These are phyloP conservation scores for Anarrhichthys ocellatus DNA, from an alignment of 2,113 vertebrate genomes.

Conservation along the genomic window DNA sequence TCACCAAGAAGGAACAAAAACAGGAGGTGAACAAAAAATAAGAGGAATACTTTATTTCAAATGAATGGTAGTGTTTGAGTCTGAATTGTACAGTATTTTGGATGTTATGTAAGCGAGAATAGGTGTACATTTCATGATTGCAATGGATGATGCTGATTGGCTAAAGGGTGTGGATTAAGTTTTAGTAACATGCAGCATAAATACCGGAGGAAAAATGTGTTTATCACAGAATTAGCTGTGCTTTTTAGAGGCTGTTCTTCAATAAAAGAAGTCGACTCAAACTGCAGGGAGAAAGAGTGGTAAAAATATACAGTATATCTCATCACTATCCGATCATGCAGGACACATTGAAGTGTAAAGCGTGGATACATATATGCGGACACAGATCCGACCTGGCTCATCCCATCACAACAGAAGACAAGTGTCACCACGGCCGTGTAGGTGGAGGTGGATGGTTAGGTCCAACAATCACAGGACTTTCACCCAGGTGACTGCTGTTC, in stretches of 20 bases:
- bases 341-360: background rate
- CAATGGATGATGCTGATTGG: background rate
- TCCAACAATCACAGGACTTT: background rate
- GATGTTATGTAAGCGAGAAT: background rate
- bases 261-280: background rate
- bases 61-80: background rate
- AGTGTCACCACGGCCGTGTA: too few relatives aligned
- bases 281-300: too few relatives aligned
- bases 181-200: background rate
- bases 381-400: too few relatives aligned
- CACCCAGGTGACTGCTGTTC: background rate
- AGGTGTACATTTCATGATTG: background rate
- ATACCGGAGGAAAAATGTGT: background rate
- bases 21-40: constrained; percentile 11
- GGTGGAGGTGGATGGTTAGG: too few relatives aligned
- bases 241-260: background rate
- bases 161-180: background rate
- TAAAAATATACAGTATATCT: too few relatives aligned
- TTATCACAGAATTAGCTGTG: background rate
- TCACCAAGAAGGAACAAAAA: constrained; percentile 31
- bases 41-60: background rate
- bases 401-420: too few relatives aligned
- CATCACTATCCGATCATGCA: background rate
- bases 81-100: background rate
- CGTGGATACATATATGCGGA: background rate